Evolutionary conservation across 1,140 invertebrate species (phyloP).

Genomic region (Papilio polyxenes): DNA sequence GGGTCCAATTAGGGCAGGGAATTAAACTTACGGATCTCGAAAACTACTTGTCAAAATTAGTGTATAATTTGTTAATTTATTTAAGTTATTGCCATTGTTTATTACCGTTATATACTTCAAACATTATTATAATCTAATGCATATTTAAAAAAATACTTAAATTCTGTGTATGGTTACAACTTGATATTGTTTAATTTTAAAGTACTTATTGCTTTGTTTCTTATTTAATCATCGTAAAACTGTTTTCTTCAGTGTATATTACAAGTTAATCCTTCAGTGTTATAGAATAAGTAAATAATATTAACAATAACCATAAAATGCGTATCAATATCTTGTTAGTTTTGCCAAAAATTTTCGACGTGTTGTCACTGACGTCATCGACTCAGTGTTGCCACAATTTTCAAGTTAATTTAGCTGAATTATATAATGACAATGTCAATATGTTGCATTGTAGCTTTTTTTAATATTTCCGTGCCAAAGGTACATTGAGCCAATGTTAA

Average conservation of each 20-base stretch:
- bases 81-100: not conserved
- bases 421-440: constrained; percentile 41
- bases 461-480: constrained; percentile 59
- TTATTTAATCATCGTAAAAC: not conserved
- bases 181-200: not conserved
- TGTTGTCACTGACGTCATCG: constrained; percentile 35
- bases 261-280: constrained; percentile 19
- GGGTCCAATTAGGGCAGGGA: constrained; percentile 26
- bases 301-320: constrained; percentile 17
- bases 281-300: constrained; percentile 31
- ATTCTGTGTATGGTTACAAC: not conserved
- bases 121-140: not conserved
- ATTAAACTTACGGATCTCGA: not conserved
- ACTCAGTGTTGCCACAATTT: not conserved
- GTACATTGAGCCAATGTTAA: constrained; percentile 43
- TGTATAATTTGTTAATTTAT: not conserved
- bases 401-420: constrained; percentile 45
- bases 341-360: constrained; percentile 28
- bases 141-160: not conserved
- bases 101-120: not conserved
- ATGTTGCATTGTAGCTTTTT: constrained; percentile 41
- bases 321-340: not conserved
- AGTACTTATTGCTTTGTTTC: not conserved
- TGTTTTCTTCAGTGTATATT: constrained; percentile 2
- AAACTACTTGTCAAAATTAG: constrained; percentile 6